Percentiles rank a stretch among this genome's conserved stretches.
Evolutionary conservation across 2,113 vertebrate genomes (phyloP).

Genomic region (Oncorhynchus tshawytscha): DNA sequence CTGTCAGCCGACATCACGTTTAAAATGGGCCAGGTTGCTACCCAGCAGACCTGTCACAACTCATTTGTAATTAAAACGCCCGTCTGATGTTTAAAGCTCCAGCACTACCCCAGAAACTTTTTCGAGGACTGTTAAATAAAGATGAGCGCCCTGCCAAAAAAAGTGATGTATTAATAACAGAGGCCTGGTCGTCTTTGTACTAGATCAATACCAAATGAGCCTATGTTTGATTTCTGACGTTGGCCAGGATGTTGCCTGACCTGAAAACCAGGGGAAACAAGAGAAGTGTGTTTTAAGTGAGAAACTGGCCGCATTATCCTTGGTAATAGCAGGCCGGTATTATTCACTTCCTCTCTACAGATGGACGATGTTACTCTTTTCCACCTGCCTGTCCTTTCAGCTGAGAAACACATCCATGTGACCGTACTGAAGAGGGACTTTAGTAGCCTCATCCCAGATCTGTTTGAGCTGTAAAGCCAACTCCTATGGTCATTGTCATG

Average conservation of each 20-base stretch:
- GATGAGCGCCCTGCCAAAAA: constrained; percentile 65
- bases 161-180: constrained; percentile 67
- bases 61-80: constrained; percentile 90
- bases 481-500: too few species aligned
- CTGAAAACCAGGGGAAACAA: constrained; percentile 25
- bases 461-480: too few species aligned
- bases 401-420: neutral
- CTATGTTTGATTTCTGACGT: constrained; percentile 46
- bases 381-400: neutral
- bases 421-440: too few species aligned
- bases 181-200: constrained; percentile 54
- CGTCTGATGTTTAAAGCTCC: constrained; percentile 84
- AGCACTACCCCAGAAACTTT: constrained; percentile 72
- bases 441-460: too few species aligned
- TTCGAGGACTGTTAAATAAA: constrained; percentile 78
- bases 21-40: constrained; percentile 84
- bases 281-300: neutral
- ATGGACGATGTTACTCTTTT: neutral
- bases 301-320: neutral
- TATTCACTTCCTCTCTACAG: neutral
- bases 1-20: constrained; percentile 84
- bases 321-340: neutral
- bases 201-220: constrained; percentile 70
- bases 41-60: constrained; percentile 89
- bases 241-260: constrained; percentile 34